Evolutionary conservation across 2,797 vertebrate genomes (phyloP).

Genomic region (Uromys caudimaculatus): DNA sequence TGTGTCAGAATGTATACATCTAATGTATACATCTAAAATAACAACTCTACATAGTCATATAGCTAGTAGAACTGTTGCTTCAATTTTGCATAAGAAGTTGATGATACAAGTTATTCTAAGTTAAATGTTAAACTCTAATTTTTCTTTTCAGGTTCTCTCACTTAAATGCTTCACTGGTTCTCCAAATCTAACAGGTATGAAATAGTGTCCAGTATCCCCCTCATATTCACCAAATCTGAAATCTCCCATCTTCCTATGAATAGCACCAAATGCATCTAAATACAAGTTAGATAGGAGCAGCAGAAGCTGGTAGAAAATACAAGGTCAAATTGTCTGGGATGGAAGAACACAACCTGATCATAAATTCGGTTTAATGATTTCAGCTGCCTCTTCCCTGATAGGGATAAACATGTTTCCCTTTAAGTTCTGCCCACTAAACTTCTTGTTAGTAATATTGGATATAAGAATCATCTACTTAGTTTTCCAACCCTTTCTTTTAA

Average conservation of each 20-base stretch:
- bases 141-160: constrained; percentile 1
- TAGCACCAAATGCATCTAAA: neutral
- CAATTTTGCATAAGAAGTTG: constrained; percentile 41
- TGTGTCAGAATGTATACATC: neutral
- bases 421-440: constrained; percentile 42
- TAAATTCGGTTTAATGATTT: neutral
- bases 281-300: neutral
- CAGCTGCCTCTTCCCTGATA: neutral
- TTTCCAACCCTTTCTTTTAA: neutral
- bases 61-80: neutral
- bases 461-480: neutral
- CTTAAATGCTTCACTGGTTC: neutral
- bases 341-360: neutral
- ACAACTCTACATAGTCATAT: too few relatives aligned
- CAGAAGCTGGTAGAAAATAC: neutral
- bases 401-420: neutral
- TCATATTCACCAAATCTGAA: neutral
- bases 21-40: neutral
- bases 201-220: neutral
- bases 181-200: constrained; percentile 14
- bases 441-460: constrained; percentile 14
- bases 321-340: neutral
- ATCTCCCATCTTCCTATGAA: constrained; percentile 1
- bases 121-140: neutral
- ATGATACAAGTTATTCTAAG: constrained; percentile 43